Base-by-base conservation (phyloP, 2,888 invertebrate genomes). In the Yponomeuta evonymella region DNA sequence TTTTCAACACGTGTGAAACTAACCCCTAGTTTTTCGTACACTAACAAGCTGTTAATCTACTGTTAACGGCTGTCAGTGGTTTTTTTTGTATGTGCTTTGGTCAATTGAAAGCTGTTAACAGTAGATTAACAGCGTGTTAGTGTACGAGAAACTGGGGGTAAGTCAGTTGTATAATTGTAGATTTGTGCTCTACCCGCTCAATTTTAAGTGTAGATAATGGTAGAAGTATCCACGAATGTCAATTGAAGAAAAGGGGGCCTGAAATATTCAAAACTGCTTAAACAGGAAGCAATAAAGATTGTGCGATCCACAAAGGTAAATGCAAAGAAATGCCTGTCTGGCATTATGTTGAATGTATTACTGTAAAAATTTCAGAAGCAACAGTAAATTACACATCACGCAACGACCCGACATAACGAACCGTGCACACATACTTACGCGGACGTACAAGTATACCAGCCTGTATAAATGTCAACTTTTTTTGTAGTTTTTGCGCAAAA, bases 401-500 rank as follows among this genome's bases (percentile, higher is more conserved):
- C 68, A 51, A 68, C 48, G 23, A 29, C 3, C 64, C 64, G 64
- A 58, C 64, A 64, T 64, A 30, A 23, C 64, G 29, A 30, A 64
- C 29, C 30, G 0, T 29, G 68, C 48, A 43, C 43, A 43, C 43
- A 43, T 43, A 43, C 43, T 6, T 43, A 43, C 43, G 43, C 43
- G 43, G 5, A 30, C 68, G 29, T 51, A 51, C 23, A 51, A 51
- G 51, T 68, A 51, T 51, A 48, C 48, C 67, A 67, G n/a, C 29
- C 36, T 30, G 68, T 51, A 68, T 68, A 88, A 90, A 88, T 89
- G 88, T 86, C 88, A 88, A 81, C 51, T 58, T 79, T 85, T 83
- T 82, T 86, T 88, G 86, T 87, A 12, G 51, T 51, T 51, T 51
- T 87, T 84, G 83, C 83, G 83, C 82, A 79, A 88, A 90, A 88